Evolutionary conservation across 92 coral and sea anemone species (phyloP), one percentile per base, ranked within the genome.

Genomic region (Epizoanthus scotinus): DNA sequence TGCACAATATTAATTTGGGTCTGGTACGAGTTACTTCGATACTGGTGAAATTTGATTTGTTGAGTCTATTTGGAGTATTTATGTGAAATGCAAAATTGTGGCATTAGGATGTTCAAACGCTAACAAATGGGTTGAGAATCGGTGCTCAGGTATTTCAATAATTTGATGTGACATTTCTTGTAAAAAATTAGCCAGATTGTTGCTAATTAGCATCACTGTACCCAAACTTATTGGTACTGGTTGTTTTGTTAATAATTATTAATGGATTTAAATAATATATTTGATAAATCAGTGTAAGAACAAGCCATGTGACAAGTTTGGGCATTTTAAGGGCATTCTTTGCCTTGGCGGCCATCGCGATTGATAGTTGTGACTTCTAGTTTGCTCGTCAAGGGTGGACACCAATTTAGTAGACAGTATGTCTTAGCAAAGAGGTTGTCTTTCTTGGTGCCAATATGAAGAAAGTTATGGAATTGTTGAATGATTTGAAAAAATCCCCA

Each of bases 371-470:
- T n/a, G n/a, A n/a, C n/a, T n/a, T n/a, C n/a, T n/a, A n/a, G n/a
- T n/a, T n/a, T n/a, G n/a, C n/a, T n/a, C n/a, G n/a, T n/a, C n/a
- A n/a, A n/a, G n/a, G n/a, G n/a, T n/a, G n/a, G n/a, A n/a, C n/a
- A n/a, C n/a, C n/a, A n/a, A n/a, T n/a, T n/a, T n/a, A 82, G 71
- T 90, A 90, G 83, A 94, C 90, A 29, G 25, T 74, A 18, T 47
- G 77, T 36, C 52, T 92, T 75, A 92, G 83, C 79, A 73, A 70
- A 78, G 97, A 92, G 25, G 87, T 92, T 17, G 89, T 81, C 8
- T 90, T 94, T 0, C 87, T 92, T 26, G 87, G 97, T 34, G 65
- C 64, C 9, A 90, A 92, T 77, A 88, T 92, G 10, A 92, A 92
- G 70, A 90, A 83, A 63, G 89, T 90, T 0, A 67, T 92, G 63